Evolutionary conservation across 2,797 vertebrate genomes (phyloP).

Genomic region (Pangasius krempfi): DNA sequence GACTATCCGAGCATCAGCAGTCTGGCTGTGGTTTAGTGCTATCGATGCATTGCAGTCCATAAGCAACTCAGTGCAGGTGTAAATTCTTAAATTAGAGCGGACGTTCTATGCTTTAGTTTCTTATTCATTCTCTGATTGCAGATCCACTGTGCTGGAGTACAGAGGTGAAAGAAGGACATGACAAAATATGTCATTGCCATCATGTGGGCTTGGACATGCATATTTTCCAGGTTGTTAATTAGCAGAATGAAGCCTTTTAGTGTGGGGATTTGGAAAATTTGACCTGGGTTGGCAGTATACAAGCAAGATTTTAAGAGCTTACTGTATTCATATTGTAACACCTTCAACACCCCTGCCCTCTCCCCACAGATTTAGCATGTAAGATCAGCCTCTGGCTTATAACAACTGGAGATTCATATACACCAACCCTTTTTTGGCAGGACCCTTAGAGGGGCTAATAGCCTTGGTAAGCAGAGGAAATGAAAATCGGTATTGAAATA

Average conservation of each 20-base stretch:
- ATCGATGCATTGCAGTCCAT: background rate
- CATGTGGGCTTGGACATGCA: background rate
- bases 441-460: background rate
- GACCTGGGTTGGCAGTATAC: background rate
- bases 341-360: background rate
- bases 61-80: background rate
- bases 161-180: background rate
- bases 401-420: conserved; percentile 1
- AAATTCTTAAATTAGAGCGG: conserved; percentile 2
- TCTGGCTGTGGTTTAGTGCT: background rate
- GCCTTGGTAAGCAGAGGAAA: conserved; percentile 44
- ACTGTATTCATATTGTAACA: background rate
- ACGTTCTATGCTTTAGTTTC: background rate
- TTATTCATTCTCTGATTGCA: conserved; percentile 11
- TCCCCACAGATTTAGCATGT: background rate
- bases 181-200: background rate
- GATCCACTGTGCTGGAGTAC: background rate
- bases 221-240: conserved; percentile 5
- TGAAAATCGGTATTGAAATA: conserved; percentile 50
- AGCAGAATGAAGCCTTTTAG: background rate
- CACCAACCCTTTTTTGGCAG: conserved; percentile 5
- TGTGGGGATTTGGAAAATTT: background rate
- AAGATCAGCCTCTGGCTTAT: conserved; percentile 19
- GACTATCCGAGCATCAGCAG: conserved; percentile 1
- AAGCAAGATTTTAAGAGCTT: background rate